Evolutionary conservation across 2,113 vertebrate genomes (phyloP).

Genomic region (Sapayoa aenigma): DNA sequence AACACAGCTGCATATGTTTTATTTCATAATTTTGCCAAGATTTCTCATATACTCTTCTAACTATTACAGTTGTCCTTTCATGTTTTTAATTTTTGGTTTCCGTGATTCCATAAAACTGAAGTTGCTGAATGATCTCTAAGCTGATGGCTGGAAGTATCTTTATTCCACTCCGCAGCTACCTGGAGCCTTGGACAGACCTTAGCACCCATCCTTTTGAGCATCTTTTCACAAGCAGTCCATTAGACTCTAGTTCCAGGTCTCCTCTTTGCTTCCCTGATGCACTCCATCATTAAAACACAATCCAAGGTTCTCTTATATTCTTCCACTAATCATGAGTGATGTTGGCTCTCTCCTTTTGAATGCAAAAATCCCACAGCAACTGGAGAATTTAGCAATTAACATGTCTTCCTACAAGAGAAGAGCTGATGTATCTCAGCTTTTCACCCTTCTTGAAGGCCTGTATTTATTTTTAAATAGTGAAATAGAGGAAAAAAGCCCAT

Average conservation of each 20-base stretch:
- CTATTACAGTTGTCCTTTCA: neutral
- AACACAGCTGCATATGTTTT: constrained; percentile 3
- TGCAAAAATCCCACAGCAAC: neutral
- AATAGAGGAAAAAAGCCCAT: neutral
- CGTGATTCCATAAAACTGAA: neutral
- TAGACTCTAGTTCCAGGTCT: neutral
- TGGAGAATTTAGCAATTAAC: neutral
- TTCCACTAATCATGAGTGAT: neutral
- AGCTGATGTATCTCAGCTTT: neutral
- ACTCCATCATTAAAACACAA: neutral
- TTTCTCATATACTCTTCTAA: neutral
- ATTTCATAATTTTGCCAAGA: constrained; percentile 4
- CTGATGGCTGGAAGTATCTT: neutral
- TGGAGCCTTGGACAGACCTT: neutral
- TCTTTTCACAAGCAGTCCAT: neutral
- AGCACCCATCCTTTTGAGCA: neutral
- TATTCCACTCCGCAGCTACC: neutral
- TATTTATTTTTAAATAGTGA: neutral
- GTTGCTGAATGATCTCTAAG: neutral
- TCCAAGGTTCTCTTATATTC: neutral
- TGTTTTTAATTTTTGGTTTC: neutral
- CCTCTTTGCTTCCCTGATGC: neutral
- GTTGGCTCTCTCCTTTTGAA: neutral
- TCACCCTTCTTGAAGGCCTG: neutral
- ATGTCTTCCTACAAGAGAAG: neutral